Conservation (phyloP, 1,140 invertebrate genomes). For the Polypedilum vanderplanki region DNA sequence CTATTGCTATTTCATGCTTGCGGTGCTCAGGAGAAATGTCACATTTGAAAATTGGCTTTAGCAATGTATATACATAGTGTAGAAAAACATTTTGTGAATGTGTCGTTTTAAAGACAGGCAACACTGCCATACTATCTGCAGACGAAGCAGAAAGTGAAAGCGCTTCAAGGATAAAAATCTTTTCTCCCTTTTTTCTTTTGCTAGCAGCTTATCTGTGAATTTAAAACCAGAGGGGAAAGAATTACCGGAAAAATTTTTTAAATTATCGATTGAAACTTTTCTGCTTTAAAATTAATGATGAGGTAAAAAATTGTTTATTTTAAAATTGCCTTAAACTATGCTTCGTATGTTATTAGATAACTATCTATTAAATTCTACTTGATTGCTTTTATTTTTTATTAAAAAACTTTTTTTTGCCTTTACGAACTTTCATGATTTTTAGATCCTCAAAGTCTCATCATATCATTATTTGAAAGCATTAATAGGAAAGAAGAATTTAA, state of each 20-base stretch:
- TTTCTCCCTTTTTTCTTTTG: background rate
- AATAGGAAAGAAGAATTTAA: background rate
- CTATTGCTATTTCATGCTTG: conserved; percentile 12
- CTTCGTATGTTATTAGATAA: too few relatives aligned
- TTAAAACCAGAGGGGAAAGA: background rate
- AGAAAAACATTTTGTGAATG: background rate
- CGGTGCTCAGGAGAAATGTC: background rate
- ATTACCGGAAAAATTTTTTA: too few relatives aligned
- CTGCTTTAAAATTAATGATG: too few relatives aligned
- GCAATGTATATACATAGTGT: background rate
- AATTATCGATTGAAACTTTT: too few relatives aligned
- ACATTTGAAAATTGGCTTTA: background rate
- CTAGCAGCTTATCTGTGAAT: background rate
- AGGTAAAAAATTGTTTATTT: too few relatives aligned
- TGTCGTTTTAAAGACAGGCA: conserved; percentile 8
- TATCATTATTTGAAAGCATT: background rate
- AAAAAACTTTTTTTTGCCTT: background rate
- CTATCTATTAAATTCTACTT: background rate
- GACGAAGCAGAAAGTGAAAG: conserved; percentile 16
- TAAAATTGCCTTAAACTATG: too few relatives aligned
- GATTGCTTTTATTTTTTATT: conserved; percentile 1
- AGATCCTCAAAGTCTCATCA: too few relatives aligned
- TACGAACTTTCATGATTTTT: background rate
- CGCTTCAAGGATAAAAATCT: background rate
- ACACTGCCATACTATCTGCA: background rate